phyloP scores from a whole-genome alignment of 2,797 vertebrate species.

The Caiman crocodilus region DNA sequence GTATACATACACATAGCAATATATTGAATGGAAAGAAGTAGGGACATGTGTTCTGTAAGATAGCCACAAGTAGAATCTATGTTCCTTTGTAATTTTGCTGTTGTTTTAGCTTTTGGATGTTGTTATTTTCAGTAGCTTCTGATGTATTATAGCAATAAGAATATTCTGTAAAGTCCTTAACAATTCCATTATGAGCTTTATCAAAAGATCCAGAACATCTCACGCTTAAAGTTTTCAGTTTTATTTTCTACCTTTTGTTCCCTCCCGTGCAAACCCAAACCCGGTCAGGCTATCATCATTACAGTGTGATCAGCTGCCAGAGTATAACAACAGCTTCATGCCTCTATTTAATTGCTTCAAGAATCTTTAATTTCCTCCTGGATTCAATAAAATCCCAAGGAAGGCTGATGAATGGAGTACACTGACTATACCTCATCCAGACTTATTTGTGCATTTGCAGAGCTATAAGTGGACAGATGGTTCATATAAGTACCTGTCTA shows the following conservation, averaged over 20 bases:
- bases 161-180: not conserved
- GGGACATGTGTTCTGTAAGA: not conserved
- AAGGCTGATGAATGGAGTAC: not conserved
- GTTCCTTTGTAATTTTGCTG: not conserved
- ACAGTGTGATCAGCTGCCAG: not conserved
- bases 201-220: not conserved
- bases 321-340: not conserved
- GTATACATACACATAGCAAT: rapidly evolving
- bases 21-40: not conserved
- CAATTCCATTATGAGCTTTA: not conserved
- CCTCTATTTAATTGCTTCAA: not conserved
- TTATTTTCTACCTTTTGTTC: not conserved
- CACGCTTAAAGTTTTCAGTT: not conserved
- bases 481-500: not conserved
- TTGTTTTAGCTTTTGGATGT: not conserved
- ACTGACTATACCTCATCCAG: not conserved
- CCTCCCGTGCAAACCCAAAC: not conserved
- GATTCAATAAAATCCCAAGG: not conserved
- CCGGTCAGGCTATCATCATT: not conserved
- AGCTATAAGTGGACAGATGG: not conserved
- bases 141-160: not conserved
- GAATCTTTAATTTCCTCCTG: not conserved
- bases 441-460: not conserved
- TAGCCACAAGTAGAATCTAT: not conserved
- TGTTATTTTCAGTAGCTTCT: not conserved